These are phyloP conservation scores for Temnothorax longispinosus DNA, from an alignment of 1,140 invertebrate genomes.

Conservation along the genomic window DNA sequence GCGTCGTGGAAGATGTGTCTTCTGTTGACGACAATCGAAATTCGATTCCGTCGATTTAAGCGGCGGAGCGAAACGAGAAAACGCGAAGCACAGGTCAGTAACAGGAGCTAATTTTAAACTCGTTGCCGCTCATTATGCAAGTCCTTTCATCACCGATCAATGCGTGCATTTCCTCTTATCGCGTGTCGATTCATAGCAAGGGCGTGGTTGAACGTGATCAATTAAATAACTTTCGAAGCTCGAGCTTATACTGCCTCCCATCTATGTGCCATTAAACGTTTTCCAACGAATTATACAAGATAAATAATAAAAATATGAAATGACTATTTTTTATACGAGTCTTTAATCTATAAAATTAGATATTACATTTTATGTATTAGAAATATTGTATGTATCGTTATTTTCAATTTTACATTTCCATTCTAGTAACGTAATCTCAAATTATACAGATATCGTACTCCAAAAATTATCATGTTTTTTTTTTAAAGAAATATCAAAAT, in stretches of 20 bases:
- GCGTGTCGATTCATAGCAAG: not conserved
- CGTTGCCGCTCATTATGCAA: conserved; percentile 55
- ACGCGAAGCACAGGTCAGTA: conserved; percentile 60
- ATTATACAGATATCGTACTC: not conserved
- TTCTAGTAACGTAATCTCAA: not conserved
- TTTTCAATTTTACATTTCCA: not conserved
- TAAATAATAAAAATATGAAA: not conserved
- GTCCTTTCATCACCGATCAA: conserved; percentile 32
- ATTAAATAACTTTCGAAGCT: conserved; percentile 16
- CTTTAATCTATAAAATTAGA: not conserved
- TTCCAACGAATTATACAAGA: not conserved
- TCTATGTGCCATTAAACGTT: not conserved
- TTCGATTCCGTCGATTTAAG: conserved; percentile 28
- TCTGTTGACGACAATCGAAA: conserved; percentile 46
- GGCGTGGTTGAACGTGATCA: conserved; percentile 23
- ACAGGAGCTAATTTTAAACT: conserved; percentile 65
- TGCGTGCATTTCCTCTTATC: conserved; percentile 20
- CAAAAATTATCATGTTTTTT: not conserved
- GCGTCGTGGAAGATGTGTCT: not conserved
- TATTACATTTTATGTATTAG: not conserved
- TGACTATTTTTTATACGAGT: not conserved
- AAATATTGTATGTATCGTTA: not conserved
- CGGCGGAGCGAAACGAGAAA: conserved; percentile 19
- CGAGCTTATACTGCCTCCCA: too few relatives aligned
- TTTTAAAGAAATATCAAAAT: not conserved